Evolutionary conservation across 2,113 vertebrate species (phyloP), one percentile per base, ranked within the genome.

Genomic region (Chloebia gouldiae): DNA sequence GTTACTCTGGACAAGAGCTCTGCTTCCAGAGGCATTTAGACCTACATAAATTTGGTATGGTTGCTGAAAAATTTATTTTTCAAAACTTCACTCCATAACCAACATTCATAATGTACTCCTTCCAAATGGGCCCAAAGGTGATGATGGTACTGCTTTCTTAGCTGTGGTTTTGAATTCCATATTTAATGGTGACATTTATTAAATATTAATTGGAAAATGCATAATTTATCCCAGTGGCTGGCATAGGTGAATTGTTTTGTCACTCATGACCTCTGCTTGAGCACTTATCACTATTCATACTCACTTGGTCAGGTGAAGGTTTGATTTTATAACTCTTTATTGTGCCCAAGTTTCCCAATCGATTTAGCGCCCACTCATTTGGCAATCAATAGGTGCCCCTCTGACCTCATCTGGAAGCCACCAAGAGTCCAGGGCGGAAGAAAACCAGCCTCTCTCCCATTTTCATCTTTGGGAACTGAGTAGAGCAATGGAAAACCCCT

Each of bases 161-260:
- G 72, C 49, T 65, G 50, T 3, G 2, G 40, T 45, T 88, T 71
- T 76, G 61, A 86, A 69, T 84, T 81, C 86, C 59, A 73, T 90
- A 91, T 86, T 94, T 93, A 57, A 94, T 53, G 70, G 59, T 61
- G 61, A 22, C 66, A 94, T 91, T 93, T 93, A 89, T 92, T 92
- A 96, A 93, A 83, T 18, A 75, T 91, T 96, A 68, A 95, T 64
- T 63, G 44, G n/a, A 53, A 83, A 77, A 86, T 92, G 15, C 39
- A 95, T 92, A 21, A 93, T 95, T 87, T 30, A 93, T 71, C 54
- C 30, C 21, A 12, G 27, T 47, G 50, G 63, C 68, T 91, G 72
- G 40, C 76, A 79, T 20, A 92, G 60, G 56, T 85, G 60, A 93
- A 47, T 8, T 59, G 15, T 56, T 90, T 54, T 37, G 44, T 61